phyloP scores from a whole-genome alignment of 2,113 vertebrate genomes.

The Puffinus mauretanicus region DNA sequence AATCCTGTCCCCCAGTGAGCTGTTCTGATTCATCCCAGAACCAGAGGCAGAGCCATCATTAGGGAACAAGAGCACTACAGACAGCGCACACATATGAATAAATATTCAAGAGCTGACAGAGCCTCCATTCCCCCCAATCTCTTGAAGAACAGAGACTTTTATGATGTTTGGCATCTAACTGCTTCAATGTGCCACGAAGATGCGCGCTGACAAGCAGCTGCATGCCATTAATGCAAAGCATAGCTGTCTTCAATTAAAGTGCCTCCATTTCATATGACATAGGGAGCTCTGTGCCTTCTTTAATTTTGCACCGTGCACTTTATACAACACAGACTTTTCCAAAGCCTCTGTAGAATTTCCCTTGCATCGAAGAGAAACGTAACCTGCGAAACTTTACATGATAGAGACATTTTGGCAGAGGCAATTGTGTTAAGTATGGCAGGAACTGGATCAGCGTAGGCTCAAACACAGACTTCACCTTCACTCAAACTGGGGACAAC shows the following conservation, averaged over 20 bases:
- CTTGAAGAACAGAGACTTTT: neutral
- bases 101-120: neutral
- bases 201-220: neutral
- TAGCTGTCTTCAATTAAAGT: neutral
- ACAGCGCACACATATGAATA: neutral
- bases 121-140: fast-evolving
- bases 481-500: neutral
- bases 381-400: neutral
- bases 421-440: neutral
- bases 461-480: neutral
- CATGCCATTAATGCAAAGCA: neutral
- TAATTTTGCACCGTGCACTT: fast-evolving
- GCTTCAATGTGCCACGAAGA: neutral
- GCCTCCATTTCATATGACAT: fast-evolving
- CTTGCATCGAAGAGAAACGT: neutral
- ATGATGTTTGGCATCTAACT: neutral
- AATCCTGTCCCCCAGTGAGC: neutral
- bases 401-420: neutral
- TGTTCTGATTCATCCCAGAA: neutral
- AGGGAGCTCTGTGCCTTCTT: neutral
- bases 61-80: neutral
- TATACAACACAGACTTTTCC: neutral
- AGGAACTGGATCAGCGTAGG: neutral
- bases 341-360: neutral
- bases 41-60: neutral